These are phyloP conservation scores for Selene dorsalis DNA, from an alignment of 2,797 vertebrate genomes.

Conservation along the genomic window DNA sequence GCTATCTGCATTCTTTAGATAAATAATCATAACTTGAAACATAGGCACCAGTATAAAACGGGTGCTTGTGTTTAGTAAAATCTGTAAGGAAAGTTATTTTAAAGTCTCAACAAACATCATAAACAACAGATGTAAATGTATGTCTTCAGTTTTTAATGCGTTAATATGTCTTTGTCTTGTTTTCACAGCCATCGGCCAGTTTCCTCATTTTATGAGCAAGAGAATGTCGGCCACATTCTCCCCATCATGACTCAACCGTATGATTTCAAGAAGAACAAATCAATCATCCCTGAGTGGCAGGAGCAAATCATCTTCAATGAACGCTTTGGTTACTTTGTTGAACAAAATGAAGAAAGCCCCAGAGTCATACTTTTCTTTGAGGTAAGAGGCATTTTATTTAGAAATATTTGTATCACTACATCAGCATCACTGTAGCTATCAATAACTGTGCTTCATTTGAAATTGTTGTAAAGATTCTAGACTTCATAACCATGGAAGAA, in stretches of 20 bases:
- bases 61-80: not conserved
- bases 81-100: not conserved
- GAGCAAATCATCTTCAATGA: constrained; percentile 98
- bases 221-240: constrained; percentile 88
- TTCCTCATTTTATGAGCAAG: constrained; percentile 92
- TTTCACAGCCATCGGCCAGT: constrained; percentile 86
- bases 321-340: constrained; percentile 90
- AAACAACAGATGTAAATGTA: not conserved
- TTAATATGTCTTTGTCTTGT: constrained; percentile 2
- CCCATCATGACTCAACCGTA: constrained; percentile 95
- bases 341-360: constrained; percentile 84
- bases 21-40: constrained; percentile 1
- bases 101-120: not conserved
- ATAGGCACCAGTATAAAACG: not conserved
- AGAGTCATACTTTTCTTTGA: constrained; percentile 94
- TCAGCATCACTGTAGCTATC: not conserved
- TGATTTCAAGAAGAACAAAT: constrained; percentile 93
- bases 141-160: not conserved
- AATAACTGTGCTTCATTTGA: constrained; percentile 16
- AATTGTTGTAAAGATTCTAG: constrained; percentile 86
- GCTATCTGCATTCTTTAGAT: not conserved
- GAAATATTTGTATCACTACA: not conserved
- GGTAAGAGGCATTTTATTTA: constrained; percentile 79
- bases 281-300: constrained; percentile 93
- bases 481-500: constrained; percentile 91